Evolutionary conservation across 2,888 invertebrate species (phyloP), one percentile per base, ranked within the genome.

Genomic region (Cephus rjabovi): DNA sequence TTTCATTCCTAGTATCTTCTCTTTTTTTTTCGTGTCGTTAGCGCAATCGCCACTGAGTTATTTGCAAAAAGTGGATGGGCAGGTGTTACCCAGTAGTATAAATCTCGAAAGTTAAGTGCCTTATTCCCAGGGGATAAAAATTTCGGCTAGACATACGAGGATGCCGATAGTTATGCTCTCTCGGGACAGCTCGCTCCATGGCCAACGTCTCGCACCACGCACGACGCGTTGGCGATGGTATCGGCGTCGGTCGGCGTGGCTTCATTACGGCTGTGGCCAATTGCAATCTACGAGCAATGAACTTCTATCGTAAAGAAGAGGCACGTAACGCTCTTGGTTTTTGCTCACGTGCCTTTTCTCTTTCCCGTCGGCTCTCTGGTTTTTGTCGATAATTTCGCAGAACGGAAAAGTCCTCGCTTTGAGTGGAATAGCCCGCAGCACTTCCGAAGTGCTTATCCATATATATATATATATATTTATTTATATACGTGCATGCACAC

Each of bases 211-310:
- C 40, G 40, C 40, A 56, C 40, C 40, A 56, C 40, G 71, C 71
- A 33, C 71, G 71, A 31, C 71, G 71, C 71, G 30, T 15, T 71
- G 71, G 31, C 71, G 71, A 71, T 31, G 31, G 31, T 71, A 33
- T 33, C 33, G 71, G 31, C 71, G 71, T 71, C 15, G 71, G 40
- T 81, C 85, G 84, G 86, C 86, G 87, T 83, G 85, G 90, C 87
- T 91, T 91, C 90, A 90, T 91, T 91, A 91, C 89, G 88, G 82
- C 89, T 91, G 89, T 91, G 86, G 88, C 90, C 88, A 91, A 91
- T 91, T 88, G 90, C 90, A 90, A 90, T 91, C 90, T 90, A 89
- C 89, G 87, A 88, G 89, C 88, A 89, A 90, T 89, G 89, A 90
- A 89, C 86, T 86, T 87, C 88, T 89, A 91, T 90, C 89, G 89